Base-by-base conservation (phyloP, 2,888 invertebrate species). In the Microdon myrmicae region DNA sequence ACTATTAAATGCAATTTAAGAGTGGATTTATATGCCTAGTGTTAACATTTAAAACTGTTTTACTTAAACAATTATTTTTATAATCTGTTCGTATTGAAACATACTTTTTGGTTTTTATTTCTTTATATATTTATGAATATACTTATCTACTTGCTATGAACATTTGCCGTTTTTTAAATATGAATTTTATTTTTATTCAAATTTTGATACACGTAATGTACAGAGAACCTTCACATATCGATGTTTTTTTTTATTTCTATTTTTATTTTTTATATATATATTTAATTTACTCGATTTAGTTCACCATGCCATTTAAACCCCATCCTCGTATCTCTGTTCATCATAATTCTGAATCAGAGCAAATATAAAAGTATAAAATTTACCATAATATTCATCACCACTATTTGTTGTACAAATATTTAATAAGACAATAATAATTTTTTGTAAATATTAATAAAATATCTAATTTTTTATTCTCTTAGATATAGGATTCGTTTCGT, bases 11-110 rank as follows among this genome's bases (percentile, higher is more conserved):
- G 54, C 66, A 39, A 44, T 48, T 66, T 66, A 66, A 66, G 66
- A 66, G 59, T 66, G 66, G 59, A 35, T 59, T 26, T 23, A 66
- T 59, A 66, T 54, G 59, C 66, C 59, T 66, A 66, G 66, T 66
- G 66, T 59, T 66, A 59, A 66, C 47, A 22, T 8, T 6, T 10
- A 56, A 43, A 37, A 28, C 37, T 6, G 10, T 34, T 17, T 10
- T 29, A 22, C 14, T 10, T 2, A 25, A 19, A 22, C 6, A 14
- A 31, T 26, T 29, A 8, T 34, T 19, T 25, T 29, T 37, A 14
- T 13, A n/a, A n/a, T n/a, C n/a, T n/a, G n/a, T n/a, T n/a, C n/a
- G n/a, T n/a, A n/a, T n/a, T n/a, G n/a, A n/a, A n/a, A n/a, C n/a
- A n/a, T n/a, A n/a, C 9, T 9, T 26, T 41, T 29, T 9, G 29